These are phyloP conservation scores for Carduelis carduelis DNA, from an alignment of 2,797 vertebrate species.

Conservation along the genomic window DNA sequence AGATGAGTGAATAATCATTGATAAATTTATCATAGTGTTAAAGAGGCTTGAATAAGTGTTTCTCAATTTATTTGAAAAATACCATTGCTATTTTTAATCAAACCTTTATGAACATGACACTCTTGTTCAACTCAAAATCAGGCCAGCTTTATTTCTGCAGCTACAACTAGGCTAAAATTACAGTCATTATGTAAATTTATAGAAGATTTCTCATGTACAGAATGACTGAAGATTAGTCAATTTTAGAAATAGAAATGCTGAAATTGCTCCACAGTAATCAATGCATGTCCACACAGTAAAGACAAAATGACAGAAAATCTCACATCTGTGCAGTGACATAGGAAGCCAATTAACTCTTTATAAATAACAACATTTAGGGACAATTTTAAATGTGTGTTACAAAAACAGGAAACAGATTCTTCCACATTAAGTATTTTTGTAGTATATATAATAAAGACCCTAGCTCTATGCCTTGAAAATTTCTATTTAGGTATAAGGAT, in stretches of 20 bases:
- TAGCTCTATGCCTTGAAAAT: neutral
- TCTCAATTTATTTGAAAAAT: neutral
- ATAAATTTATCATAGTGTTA: neutral
- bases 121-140: neutral
- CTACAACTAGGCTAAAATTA: slow-evolving; percentile 10
- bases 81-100: neutral
- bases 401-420: neutral
- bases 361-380: neutral
- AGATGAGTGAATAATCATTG: neutral
- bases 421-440: neutral
- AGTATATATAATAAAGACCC: neutral
- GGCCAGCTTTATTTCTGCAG: neutral
- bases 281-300: slow-evolving; percentile 9
- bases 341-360: slow-evolving; percentile 16
- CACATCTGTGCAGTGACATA: neutral
- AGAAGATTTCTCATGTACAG: neutral
- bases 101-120: neutral
- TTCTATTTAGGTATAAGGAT: neutral
- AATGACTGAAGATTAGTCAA: slow-evolving; percentile 25
- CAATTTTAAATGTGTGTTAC: neutral
- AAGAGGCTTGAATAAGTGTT: neutral
- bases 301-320: slow-evolving; percentile 42
- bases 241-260: slow-evolving; percentile 13
- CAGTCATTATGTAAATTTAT: neutral
- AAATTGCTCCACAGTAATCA: slow-evolving; percentile 45